A percentile compares a stretch with the other conserved stretches of the same genome.
Conservation (phyloP, 2,113 vertebrate species). For the Atractosteus spatula region DNA sequence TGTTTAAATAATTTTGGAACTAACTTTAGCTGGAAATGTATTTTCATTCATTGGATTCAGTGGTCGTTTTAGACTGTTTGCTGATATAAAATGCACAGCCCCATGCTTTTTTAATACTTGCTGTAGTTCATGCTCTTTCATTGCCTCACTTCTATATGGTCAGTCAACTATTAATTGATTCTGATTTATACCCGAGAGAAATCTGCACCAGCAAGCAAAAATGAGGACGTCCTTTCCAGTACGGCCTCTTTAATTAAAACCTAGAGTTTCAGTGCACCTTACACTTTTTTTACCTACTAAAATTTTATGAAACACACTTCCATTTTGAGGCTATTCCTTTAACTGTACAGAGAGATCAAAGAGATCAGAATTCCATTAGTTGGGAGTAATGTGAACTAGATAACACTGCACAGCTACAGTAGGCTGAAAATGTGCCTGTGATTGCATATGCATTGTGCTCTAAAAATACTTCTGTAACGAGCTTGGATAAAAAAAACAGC, state of each 20-base stretch:
- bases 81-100: background rate
- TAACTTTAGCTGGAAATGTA: too few relatives aligned
- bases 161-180: background rate
- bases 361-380: constrained; percentile 27
- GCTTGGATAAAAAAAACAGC: constrained; percentile 19
- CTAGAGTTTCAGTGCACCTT: constrained; percentile 4
- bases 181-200: background rate
- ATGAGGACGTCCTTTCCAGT: constrained; percentile 20
- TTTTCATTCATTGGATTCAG: too few relatives aligned
- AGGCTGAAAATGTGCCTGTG: background rate
- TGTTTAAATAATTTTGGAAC: background rate
- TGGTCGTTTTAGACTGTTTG: background rate
- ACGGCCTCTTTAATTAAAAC: background rate
- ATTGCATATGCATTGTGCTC: constrained; percentile 14
- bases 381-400: constrained; percentile 15
- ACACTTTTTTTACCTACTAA: constrained; percentile 35
- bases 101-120: too few relatives aligned
- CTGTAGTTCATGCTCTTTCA: too few relatives aligned
- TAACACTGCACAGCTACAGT: constrained; percentile 15
- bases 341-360: constrained; percentile 26
- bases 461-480: background rate
- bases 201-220: background rate
- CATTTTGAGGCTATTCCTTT: constrained; percentile 11
- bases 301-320: constrained; percentile 19
- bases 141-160: too few relatives aligned